Base-by-base conservation (phyloP, 2,113 vertebrate species). In the Mola mola region DNA sequence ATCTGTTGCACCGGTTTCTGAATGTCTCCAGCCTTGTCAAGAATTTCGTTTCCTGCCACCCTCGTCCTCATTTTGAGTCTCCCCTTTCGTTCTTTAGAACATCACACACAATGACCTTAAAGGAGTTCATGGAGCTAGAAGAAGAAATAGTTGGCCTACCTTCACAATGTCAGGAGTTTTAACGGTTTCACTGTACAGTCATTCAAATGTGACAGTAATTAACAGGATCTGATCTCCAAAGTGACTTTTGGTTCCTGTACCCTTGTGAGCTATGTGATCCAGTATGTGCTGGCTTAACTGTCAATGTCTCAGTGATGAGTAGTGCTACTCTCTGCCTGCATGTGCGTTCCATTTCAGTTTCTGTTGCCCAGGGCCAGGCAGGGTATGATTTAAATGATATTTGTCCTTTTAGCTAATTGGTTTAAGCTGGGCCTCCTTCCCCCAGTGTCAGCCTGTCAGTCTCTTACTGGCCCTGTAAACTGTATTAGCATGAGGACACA, bases 321-420 rank as follows among this genome's bases (percentile, higher is more conserved):
- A 81, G 79, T 41, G 67, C 66, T 78, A 8, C 42, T 52, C 37
- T 65, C 28, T 59, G 43, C 44, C 34, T 74, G 62, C 21, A 7
- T 55, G 38, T 72, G 10, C 52, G 40, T 9, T 42, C 34, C 40
- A 55, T 69, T 79, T 41, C 47, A 74, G 51, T 34, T 48, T 8
- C 40, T 3, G 9, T 51, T 75, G 75, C 69, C 63, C 24, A 20
- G 38, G 34, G 56, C 61, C 24, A 63, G 40, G 10, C 49, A 38
- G 40, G 38, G 60, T 80, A 75, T 87, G 80, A 89, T 90, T 89
- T 89, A 90, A 74, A 79, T 81, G 64, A 81, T 84, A 83, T 89
- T 81, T 90, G 79, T 87, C 81, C 88, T 92, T 71, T 90, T 89
- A 86, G 87, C 84, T 92, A 92, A 92, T 91, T 92, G 79, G 81